A percentile compares a stretch with the other conserved stretches of the same genome.
Evolutionary conservation across 2,797 vertebrate genomes (phyloP).

Genomic region (Lerista edwardsae): DNA sequence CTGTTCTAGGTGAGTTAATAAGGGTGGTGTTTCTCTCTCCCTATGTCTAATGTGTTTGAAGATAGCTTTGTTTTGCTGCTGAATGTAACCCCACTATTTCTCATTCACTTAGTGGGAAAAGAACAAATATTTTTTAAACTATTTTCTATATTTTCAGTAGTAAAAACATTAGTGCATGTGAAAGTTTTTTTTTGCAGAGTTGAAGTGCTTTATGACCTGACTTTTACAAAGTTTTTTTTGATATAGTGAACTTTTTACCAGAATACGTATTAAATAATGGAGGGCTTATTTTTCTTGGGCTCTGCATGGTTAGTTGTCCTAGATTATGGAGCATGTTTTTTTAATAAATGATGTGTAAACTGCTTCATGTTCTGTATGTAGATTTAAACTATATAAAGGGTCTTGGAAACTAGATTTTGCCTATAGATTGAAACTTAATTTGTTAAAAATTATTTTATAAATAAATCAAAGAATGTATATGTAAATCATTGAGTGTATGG

Average conservation of each 20-base stretch:
- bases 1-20: slow-evolving; percentile 67
- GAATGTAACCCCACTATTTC: slow-evolving; percentile 38
- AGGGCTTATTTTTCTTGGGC: not conserved
- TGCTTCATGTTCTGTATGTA: not conserved
- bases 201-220: not conserved
- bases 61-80: slow-evolving; percentile 29
- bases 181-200: not conserved
- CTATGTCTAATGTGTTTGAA: slow-evolving; percentile 49
- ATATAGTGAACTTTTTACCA: not conserved
- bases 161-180: not conserved
- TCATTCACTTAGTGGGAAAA: slow-evolving; percentile 14
- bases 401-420: not conserved
- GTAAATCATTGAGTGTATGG: not conserved
- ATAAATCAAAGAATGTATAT: not conserved
- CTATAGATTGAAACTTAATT: not conserved
- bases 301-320: slow-evolving; percentile 22
- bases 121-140: slow-evolving; percentile 8
- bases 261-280: slow-evolving; percentile 11
- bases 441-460: not conserved
- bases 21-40: slow-evolving; percentile 36
- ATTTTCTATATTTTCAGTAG: not conserved
- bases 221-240: slow-evolving; percentile 18
- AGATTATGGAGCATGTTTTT: slow-evolving; percentile 23
- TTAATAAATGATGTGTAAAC: not conserved
- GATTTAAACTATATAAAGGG: not conserved